Conservation (phyloP, 2,888 invertebrate genomes). For the Parascotia fuliginaria region DNA sequence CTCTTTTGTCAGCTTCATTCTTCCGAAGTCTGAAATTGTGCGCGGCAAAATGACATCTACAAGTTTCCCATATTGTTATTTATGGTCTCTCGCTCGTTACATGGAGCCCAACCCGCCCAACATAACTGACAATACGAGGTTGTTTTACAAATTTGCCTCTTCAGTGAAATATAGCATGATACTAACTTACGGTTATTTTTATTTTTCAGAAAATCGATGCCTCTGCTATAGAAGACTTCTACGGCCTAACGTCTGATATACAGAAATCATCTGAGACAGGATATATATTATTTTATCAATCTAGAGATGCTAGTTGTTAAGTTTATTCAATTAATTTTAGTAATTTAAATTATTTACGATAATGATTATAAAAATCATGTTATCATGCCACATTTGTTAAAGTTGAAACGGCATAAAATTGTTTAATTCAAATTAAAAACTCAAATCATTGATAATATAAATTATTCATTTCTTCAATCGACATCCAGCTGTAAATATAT, state of each 20-base stretch:
- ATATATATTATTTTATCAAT: constrained; percentile 99
- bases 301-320: constrained; percentile 91
- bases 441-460: constrained; percentile 59
- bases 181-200: too few species aligned
- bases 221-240: constrained; percentile 99
- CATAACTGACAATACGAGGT: too few species aligned
- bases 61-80: too few species aligned
- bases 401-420: constrained; percentile 79
- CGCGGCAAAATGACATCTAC: too few species aligned
- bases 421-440: constrained; percentile 32
- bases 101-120: too few species aligned
- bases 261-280: constrained; percentile 99
- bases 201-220: constrained; percentile 99
- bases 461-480: constrained; percentile 55
- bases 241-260: constrained; percentile 98
- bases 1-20: too few species aligned
- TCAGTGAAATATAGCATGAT: too few species aligned
- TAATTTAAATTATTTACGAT: constrained; percentile 77
- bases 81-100: too few species aligned
- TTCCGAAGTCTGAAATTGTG: too few species aligned
- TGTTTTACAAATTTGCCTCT: too few species aligned
- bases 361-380: constrained; percentile 73
- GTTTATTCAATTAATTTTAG: constrained; percentile 71
- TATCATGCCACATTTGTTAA: constrained; percentile 80
- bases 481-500: constrained; percentile 76